These are phyloP conservation scores for Coronaproctus castanopsis DNA, from an alignment of 2,888 invertebrate genomes.

Conservation along the genomic window DNA sequence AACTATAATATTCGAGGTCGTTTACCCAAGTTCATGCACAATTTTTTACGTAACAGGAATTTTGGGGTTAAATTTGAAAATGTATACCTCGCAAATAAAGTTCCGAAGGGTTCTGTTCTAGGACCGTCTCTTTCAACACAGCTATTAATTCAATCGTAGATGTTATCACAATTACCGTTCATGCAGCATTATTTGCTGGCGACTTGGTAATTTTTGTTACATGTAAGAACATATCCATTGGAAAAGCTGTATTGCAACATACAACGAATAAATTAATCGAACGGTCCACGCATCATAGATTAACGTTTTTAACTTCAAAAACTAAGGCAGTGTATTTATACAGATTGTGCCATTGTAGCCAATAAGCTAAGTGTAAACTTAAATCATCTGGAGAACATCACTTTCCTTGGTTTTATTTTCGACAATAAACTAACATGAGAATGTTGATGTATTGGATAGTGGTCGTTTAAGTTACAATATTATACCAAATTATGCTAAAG, in stretches of 20 bases:
- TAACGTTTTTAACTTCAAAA: neutral
- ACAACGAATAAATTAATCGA: neutral
- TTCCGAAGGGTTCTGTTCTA: neutral
- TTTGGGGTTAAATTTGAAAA: neutral
- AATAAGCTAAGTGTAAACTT: no score
- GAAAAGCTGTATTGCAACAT: neutral
- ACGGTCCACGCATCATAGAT: neutral
- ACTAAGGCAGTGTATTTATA: neutral
- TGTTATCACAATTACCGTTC: no score
- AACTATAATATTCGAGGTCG: neutral
- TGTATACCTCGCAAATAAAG: neutral
- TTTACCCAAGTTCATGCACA: neutral
- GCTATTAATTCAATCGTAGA: no score
- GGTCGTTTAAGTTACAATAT: no score
- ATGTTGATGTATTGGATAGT: no score
- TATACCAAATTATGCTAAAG: no score
- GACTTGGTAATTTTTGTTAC: neutral
- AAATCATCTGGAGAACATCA: no score
- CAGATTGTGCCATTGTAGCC: neutral
- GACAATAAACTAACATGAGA: no score
- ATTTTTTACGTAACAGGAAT: neutral
- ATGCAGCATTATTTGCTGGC: neutral
- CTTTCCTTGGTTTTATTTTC: no score
- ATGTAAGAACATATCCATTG: neutral
- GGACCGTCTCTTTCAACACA: neutral